Conservation (phyloP, 2,888 invertebrate genomes). For the Drosophila aldrichi region DNA sequence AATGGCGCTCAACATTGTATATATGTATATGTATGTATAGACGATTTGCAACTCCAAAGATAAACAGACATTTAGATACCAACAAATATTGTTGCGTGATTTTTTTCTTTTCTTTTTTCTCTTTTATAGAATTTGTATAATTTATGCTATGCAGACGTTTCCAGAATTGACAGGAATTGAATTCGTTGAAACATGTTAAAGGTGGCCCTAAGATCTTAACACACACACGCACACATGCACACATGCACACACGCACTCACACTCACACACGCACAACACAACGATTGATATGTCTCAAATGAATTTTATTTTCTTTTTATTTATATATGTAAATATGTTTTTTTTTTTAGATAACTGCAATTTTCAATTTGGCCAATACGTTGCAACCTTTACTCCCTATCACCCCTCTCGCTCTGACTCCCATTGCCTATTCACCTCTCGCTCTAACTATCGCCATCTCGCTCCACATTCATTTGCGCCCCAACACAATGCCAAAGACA, state of each 20-base stretch:
- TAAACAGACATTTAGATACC: constrained; percentile 26
- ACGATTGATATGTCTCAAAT: constrained; percentile 48
- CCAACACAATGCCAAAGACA: not conserved
- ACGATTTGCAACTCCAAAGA: constrained; percentile 18
- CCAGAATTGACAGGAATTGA: constrained; percentile 64
- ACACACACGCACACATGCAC: constrained; percentile 7
- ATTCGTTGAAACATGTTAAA: constrained; percentile 58
- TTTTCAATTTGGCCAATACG: constrained; percentile 12
- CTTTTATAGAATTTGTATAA: constrained; percentile 49
- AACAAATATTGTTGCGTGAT: constrained; percentile 12
- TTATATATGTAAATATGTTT: not conserved
- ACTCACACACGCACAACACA: constrained; percentile 25
- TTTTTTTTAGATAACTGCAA: constrained; percentile 1
- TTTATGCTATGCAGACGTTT: constrained; percentile 60
- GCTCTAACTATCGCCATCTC: not conserved
- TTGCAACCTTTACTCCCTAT: not conserved
- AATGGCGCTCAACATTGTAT: constrained; percentile 48
- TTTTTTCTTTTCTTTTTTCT: not conserved
- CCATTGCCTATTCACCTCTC: not conserved
- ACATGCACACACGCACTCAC: constrained; percentile 1
- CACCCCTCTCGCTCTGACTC: not conserved
- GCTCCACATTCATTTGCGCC: no score
- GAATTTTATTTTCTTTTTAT: not conserved
- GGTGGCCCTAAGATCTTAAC: constrained; percentile 18
- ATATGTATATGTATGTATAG: constrained; percentile 9